Conservation (phyloP, 2,797 vertebrate genomes). For the Spheniscus humboldti region DNA sequence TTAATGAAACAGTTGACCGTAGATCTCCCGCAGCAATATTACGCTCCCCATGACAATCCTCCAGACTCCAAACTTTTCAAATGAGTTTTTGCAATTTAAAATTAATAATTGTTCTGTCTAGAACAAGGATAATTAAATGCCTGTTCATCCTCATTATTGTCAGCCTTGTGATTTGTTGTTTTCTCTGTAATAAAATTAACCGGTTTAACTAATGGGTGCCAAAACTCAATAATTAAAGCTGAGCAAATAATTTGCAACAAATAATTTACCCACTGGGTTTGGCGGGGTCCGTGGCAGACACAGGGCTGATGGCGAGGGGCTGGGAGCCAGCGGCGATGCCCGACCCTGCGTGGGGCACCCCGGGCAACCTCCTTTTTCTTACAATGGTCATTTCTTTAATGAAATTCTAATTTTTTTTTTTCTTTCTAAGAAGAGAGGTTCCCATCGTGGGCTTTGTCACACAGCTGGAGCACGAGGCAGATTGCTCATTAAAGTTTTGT, state of each 20-base stretch:
- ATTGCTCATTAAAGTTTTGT: fast-evolving
- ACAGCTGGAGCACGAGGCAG: neutral
- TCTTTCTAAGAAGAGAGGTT: neutral
- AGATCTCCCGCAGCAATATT: neutral
- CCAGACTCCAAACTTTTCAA: conserved; percentile 39
- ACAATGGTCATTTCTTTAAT: fast-evolving
- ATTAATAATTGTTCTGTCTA: conserved; percentile 50
- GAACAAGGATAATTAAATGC: conserved; percentile 58
- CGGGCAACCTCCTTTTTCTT: fast-evolving
- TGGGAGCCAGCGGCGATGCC: neutral
- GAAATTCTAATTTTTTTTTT: neutral
- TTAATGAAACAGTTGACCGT: neutral
- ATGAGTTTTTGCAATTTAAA: conserved; percentile 27
- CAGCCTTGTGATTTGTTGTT: conserved; percentile 58
- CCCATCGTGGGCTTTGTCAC: fast-evolving
- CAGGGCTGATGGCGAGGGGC: neutral
- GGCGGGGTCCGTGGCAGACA: neutral
- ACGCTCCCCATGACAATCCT: neutral
- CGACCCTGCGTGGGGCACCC: neutral
- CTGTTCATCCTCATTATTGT: conserved; percentile 54
- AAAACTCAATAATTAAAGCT: conserved; percentile 58
- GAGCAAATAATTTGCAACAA: conserved; percentile 58
- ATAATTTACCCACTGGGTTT: conserved; percentile 20
- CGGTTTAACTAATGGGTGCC: conserved; percentile 37
- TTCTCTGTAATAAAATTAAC: conserved; percentile 51